Evolutionary conservation across 1,140 invertebrate genomes (phyloP).

Genomic region (Nephila pilipes): DNA sequence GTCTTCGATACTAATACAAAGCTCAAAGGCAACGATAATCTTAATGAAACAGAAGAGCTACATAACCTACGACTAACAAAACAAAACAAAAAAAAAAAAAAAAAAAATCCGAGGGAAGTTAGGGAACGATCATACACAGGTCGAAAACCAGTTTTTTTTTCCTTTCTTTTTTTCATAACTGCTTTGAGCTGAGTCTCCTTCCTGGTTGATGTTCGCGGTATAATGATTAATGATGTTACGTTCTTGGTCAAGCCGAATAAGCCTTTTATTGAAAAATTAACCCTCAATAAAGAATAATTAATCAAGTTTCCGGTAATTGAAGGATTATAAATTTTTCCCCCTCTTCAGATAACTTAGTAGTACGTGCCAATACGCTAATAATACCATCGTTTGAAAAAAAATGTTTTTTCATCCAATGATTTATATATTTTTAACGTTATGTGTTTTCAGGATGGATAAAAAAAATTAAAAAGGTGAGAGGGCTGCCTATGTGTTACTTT

Average conservation of each 20-base stretch:
- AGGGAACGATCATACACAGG: background rate
- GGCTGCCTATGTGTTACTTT: too few relatives aligned
- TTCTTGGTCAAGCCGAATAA: constrained; percentile 16
- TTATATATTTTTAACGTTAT: constrained; percentile 2
- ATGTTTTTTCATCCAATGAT: background rate
- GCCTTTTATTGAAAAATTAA: constrained; percentile 31
- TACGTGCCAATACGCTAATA: background rate
- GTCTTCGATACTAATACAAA: too few relatives aligned
- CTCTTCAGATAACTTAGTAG: background rate
- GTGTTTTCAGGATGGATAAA: background rate
- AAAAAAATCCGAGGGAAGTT: background rate
- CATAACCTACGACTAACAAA: too few relatives aligned
- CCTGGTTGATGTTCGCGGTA: background rate
- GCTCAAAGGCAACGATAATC: too few relatives aligned
- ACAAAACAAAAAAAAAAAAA: background rate
- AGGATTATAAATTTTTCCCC: background rate
- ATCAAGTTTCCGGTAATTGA: constrained; percentile 39
- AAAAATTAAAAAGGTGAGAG: too few relatives aligned
- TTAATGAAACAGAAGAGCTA: too few relatives aligned
- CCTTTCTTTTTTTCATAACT: constrained; percentile 4
- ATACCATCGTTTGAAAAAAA: background rate
- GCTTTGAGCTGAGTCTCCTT: background rate
- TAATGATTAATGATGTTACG: constrained; percentile 20
- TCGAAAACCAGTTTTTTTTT: background rate
- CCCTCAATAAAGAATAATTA: constrained; percentile 40